These are phyloP conservation scores for Drosophila ohnishii DNA, from an alignment of 1,140 invertebrate genomes.

Conservation along the genomic window DNA sequence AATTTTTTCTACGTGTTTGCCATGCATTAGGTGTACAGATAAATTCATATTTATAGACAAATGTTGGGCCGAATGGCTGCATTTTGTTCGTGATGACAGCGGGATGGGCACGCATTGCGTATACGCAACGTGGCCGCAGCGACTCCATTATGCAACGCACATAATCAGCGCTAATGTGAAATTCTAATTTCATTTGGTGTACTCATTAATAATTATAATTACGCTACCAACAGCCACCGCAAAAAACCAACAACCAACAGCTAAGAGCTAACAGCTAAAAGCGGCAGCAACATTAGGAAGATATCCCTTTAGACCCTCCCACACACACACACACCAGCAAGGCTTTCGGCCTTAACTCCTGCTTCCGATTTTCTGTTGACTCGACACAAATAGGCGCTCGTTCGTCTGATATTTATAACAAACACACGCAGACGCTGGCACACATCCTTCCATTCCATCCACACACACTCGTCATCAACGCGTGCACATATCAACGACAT, in stretches of 20 bases:
- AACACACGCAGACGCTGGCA: constrained; percentile 28
- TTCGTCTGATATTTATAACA: constrained; percentile 68
- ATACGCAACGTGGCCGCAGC: constrained; percentile 48
- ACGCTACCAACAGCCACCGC: constrained; percentile 33
- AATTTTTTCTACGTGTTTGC: neutral
- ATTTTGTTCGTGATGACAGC: constrained; percentile 16
- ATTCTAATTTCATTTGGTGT: constrained; percentile 68
- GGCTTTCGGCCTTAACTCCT: constrained; percentile 21
- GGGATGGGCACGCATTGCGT: constrained; percentile 27
- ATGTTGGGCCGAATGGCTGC: constrained; percentile 7
- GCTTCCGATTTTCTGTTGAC: constrained; percentile 45
- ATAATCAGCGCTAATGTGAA: constrained; percentile 61
- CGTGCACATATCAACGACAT: constrained; percentile 29
- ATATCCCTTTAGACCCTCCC: neutral
- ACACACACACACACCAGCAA: constrained; percentile 28
- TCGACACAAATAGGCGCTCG: constrained; percentile 57
- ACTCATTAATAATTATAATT: constrained; percentile 77
- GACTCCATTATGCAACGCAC: constrained; percentile 65
- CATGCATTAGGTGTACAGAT: constrained; percentile 19
- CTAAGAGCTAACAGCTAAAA: constrained; percentile 4
- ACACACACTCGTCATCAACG: constrained; percentile 20
- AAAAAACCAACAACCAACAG: constrained; percentile 7
- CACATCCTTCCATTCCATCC: constrained; percentile 6
- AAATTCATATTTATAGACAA: constrained; percentile 47
- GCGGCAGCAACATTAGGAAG: constrained; percentile 3